Evolutionary conservation across 2,888 invertebrate species (phyloP).

Genomic region (Orgyia antiqua): DNA sequence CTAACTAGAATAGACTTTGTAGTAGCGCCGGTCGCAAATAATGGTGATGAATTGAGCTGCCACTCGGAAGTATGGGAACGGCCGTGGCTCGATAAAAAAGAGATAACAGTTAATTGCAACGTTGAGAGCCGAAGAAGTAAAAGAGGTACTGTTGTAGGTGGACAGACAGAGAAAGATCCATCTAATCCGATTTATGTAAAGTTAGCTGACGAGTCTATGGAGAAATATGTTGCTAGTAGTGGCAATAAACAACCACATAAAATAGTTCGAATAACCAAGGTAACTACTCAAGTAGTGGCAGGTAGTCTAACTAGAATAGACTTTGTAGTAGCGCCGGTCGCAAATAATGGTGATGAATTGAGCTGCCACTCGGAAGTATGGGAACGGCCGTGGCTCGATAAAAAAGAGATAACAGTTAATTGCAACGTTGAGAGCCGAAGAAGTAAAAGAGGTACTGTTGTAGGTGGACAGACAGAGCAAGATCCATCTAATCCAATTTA

Average conservation of each 20-base stretch:
- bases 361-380: constrained; percentile 31
- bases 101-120: constrained; percentile 23
- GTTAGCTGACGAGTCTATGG: constrained; percentile 29
- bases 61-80: constrained; percentile 30
- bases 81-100: constrained; percentile 17
- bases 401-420: constrained; percentile 11
- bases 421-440: constrained; percentile 1
- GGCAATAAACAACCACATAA: constrained; percentile 10
- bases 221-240: constrained; percentile 19
- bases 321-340: constrained; percentile 13
- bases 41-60: constrained; percentile 3
- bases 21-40: constrained; percentile 3
- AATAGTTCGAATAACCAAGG: constrained; percentile 17
- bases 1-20: constrained; percentile 16
- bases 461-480: constrained; percentile 3
- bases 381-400: constrained; percentile 28
- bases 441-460: not conserved
- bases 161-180: constrained; percentile 11
- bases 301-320: constrained; percentile 18
- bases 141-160: constrained; percentile 15
- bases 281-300: constrained; percentile 21
- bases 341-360: constrained; percentile 2
- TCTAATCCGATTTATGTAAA: constrained; percentile 21
- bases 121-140: constrained; percentile 10
- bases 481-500: constrained; percentile 25